phyloP scores from a whole-genome alignment of 2,888 invertebrate genomes.

The Mechanitis mazaeus region DNA sequence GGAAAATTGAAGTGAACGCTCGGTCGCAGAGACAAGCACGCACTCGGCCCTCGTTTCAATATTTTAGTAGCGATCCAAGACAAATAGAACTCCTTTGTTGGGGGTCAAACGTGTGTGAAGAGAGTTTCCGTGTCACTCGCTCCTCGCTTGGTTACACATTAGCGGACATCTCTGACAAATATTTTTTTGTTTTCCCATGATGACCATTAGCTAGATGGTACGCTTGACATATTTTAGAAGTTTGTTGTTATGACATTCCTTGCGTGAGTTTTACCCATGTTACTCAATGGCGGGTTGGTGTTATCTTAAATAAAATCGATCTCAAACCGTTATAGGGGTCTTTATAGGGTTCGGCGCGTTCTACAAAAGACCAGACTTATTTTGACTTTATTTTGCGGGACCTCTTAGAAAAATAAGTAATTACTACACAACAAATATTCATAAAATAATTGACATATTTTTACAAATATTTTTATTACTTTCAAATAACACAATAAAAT shows the following conservation, averaged over 20 bases:
- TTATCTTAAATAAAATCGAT: constrained; percentile 11
- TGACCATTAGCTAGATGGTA: constrained; percentile 53
- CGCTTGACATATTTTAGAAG: constrained; percentile 51
- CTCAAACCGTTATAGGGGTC: neutral
- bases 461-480: constrained; percentile 67
- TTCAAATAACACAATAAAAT: constrained; percentile 59
- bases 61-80: constrained; percentile 73
- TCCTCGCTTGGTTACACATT: constrained; percentile 67
- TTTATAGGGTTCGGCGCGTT: too few species aligned
- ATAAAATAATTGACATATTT: constrained; percentile 55
- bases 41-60: constrained; percentile 67
- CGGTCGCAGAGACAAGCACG: constrained; percentile 55
- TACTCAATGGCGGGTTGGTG: constrained; percentile 6
- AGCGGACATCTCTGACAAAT: constrained; percentile 61
- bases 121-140: constrained; percentile 72
- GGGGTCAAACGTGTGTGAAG: constrained; percentile 73
- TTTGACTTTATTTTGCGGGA: constrained; percentile 26
- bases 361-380: constrained; percentile 19
- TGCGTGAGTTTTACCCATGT: constrained; percentile 17
- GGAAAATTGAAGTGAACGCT: constrained; percentile 38
- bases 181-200: constrained; percentile 72
- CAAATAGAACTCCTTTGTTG: constrained; percentile 73
- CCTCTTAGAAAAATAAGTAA: constrained; percentile 42
- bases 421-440: constrained; percentile 52
- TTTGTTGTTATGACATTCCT: constrained; percentile 50